A percentile compares a stretch with the other conserved stretches of the same genome.
phyloP scores from a whole-genome alignment of 2,113 vertebrate genomes.

The Piliocolobus tephrosceles region DNA sequence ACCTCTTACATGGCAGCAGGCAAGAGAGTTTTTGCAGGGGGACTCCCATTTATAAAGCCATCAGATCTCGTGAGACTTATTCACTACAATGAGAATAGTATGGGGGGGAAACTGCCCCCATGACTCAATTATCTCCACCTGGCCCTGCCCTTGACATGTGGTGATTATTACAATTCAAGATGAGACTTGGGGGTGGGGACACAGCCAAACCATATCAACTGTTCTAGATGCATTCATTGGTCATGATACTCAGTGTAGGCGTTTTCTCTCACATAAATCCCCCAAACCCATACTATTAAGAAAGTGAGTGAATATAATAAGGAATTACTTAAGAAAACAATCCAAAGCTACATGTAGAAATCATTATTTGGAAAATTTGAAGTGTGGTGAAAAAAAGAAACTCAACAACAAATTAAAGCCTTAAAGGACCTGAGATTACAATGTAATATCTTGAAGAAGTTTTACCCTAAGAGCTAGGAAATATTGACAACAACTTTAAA shows the following conservation, averaged over 20 bases:
- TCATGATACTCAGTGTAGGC: background rate
- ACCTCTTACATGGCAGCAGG: too few relatives aligned
- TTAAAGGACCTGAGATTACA: background rate
- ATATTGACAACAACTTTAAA: background rate
- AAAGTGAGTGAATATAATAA: background rate
- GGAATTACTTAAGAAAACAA: background rate
- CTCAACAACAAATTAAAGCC: background rate
- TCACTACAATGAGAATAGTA: too few relatives aligned
- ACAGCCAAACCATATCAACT: too few relatives aligned
- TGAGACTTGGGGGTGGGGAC: too few relatives aligned
- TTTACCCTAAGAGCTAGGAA: background rate
- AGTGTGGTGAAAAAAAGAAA: background rate
- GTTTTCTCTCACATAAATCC: background rate
- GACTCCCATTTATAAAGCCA: too few relatives aligned
- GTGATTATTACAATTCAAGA: too few relatives aligned
- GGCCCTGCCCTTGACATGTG: too few relatives aligned
- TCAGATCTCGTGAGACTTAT: too few relatives aligned
- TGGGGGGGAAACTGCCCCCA: too few relatives aligned
- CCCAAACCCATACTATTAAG: background rate
- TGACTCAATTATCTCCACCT: too few relatives aligned
- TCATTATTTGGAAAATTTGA: conserved; percentile 13
- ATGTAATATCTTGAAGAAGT: background rate
- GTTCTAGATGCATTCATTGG: background rate
- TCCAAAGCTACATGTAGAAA: background rate
- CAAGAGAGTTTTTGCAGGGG: too few relatives aligned